A percentile compares a stretch with the other conserved stretches of the same genome.
Conservation (phyloP, 2,888 invertebrate genomes). For the Erebia palarica region DNA sequence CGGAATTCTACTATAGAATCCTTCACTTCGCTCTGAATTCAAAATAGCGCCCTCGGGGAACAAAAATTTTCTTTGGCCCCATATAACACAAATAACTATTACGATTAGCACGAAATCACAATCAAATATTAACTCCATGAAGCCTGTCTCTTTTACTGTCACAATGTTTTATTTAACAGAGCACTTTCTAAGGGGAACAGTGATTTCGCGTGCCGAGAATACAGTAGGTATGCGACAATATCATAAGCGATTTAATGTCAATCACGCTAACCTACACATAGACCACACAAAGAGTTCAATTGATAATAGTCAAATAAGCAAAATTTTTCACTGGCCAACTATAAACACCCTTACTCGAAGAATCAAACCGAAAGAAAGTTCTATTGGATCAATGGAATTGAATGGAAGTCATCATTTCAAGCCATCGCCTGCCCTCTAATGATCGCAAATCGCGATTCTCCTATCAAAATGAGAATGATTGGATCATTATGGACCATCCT, state of each 20-base stretch:
- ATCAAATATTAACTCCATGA: background rate
- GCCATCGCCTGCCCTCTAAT: too few species aligned
- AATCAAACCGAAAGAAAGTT: too few species aligned
- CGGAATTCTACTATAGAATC: too few species aligned
- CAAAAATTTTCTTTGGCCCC: too few species aligned
- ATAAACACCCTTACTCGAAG: background rate
- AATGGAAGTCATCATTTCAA: too few species aligned
- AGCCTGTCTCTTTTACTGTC: slow-evolving; percentile 1
- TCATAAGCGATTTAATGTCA: slow-evolving; percentile 25
- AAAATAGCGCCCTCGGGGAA: too few species aligned
- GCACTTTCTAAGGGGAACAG: slow-evolving; percentile 31
- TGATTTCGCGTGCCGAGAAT: slow-evolving; percentile 28
- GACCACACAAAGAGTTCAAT: background rate
- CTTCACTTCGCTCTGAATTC: too few species aligned
- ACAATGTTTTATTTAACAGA: slow-evolving; percentile 18
- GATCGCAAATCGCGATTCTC: too few species aligned
- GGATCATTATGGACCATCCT: too few species aligned
- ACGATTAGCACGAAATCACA: background rate
- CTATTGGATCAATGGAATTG: too few species aligned
- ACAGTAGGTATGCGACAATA: slow-evolving; percentile 35
- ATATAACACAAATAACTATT: too few species aligned
- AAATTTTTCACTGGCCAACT: background rate
- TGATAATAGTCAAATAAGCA: background rate
- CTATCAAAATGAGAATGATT: too few species aligned
- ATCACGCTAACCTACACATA: slow-evolving; percentile 26